These are phyloP conservation scores for Drosophila prostipennis DNA, from an alignment of 2,888 invertebrate genomes.

Conservation along the genomic window DNA sequence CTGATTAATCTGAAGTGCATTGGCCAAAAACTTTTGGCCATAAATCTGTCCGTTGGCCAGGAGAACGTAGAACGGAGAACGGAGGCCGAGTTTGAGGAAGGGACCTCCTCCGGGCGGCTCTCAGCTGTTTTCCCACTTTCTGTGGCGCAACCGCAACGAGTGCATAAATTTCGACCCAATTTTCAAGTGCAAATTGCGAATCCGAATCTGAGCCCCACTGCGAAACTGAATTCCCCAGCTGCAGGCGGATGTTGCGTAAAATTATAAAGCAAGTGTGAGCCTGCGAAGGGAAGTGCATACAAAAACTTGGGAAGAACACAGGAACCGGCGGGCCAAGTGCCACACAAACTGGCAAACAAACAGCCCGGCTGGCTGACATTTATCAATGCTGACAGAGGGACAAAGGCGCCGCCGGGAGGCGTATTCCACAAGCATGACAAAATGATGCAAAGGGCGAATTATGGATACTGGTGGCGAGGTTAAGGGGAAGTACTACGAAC, in stretches of 20 bases:
- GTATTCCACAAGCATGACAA: slow-evolving; percentile 70
- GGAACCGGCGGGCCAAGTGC: slow-evolving; percentile 47
- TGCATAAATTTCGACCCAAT: slow-evolving; percentile 77
- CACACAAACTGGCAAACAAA: slow-evolving; percentile 50
- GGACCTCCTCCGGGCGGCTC: slow-evolving; percentile 7
- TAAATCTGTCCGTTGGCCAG: slow-evolving; percentile 69
- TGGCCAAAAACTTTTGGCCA: slow-evolving; percentile 69
- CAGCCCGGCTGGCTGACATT: slow-evolving; percentile 67
- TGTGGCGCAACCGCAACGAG: slow-evolving; percentile 62
- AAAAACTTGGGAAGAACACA: slow-evolving; percentile 54
- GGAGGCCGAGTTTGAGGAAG: background rate
- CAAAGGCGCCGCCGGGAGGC: slow-evolving; percentile 54
- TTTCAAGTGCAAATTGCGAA: slow-evolving; percentile 72
- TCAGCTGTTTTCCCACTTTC: slow-evolving; percentile 54
- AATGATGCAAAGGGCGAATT: slow-evolving; percentile 72
- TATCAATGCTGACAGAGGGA: slow-evolving; percentile 75
- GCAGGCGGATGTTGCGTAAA: slow-evolving; percentile 71
- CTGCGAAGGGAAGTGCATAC: slow-evolving; percentile 37
- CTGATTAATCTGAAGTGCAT: slow-evolving; percentile 77
- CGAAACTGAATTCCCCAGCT: slow-evolving; percentile 36
- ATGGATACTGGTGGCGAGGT: slow-evolving; percentile 22
- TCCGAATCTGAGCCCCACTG: slow-evolving; percentile 57
- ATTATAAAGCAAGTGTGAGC: slow-evolving; percentile 57
- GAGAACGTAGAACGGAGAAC: no score
- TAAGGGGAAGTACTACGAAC: no score